Evolutionary conservation across 2,797 vertebrate genomes (phyloP).

Genomic region (Siniperca obscura): DNA sequence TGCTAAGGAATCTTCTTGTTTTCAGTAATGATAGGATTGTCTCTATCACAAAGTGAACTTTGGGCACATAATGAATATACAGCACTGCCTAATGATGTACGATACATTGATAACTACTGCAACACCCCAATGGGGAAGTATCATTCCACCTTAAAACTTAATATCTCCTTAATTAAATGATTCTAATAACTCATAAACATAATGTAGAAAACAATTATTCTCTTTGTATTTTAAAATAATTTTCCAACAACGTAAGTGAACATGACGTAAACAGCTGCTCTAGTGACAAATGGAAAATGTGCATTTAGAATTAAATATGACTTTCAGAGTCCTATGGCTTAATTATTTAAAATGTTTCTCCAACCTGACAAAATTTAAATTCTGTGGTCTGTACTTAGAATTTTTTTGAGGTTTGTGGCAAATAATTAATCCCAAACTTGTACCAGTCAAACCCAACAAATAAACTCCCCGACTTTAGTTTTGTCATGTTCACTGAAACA

Average conservation of each 20-base stretch:
- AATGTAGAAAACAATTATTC: neutral
- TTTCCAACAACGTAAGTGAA: neutral
- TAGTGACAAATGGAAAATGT: neutral
- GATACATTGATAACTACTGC: neutral
- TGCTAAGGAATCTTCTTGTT: neutral
- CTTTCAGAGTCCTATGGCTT: neutral
- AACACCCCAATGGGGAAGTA: neutral
- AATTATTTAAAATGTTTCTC: neutral
- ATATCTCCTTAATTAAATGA: neutral
- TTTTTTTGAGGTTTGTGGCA: neutral
- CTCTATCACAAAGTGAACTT: neutral
- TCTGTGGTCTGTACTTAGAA: neutral
- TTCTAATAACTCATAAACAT: neutral
- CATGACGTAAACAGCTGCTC: neutral
- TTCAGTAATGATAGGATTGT: no score
- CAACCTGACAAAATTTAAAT: neutral
- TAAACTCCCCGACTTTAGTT: neutral
- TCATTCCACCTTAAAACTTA: neutral
- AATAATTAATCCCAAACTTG: slow-evolving; percentile 3
- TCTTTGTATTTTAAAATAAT: neutral
- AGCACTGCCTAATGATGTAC: neutral
- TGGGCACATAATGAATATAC: neutral
- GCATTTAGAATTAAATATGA: neutral
- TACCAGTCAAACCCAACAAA: neutral
- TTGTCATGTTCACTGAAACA: neutral